These are phyloP conservation scores for Tipula vernalis DNA, from an alignment of 2,888 invertebrate species.

Conservation along the genomic window DNA sequence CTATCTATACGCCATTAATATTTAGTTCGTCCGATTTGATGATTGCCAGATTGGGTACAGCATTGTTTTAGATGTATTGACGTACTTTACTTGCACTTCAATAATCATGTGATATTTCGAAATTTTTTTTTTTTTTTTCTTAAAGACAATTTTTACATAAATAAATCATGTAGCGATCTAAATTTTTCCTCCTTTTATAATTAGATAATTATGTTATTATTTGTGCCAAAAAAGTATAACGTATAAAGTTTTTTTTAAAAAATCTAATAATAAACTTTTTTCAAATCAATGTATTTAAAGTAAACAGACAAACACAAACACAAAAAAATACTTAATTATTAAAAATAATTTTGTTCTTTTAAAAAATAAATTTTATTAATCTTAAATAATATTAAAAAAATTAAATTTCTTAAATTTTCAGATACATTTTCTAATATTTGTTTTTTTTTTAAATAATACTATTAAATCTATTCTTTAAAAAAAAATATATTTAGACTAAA, in stretches of 20 bases:
- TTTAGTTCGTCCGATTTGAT: neutral
- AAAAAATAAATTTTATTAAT: neutral
- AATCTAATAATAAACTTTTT: neutral
- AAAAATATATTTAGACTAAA: neutral
- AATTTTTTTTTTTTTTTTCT: neutral
- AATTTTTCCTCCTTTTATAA: neutral
- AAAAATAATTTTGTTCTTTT: neutral
- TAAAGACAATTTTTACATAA: neutral
- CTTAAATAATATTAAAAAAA: neutral
- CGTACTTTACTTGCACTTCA: neutral
- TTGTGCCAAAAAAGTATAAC: neutral
- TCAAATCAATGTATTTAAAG: neutral
- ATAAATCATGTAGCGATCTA: neutral
- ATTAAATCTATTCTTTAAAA: neutral
- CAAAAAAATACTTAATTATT: neutral
- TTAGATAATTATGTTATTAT: neutral
- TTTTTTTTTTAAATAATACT: neutral
- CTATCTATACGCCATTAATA: neutral
- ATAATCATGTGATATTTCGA: neutral
- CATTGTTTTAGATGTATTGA: neutral
- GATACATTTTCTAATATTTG: neutral
- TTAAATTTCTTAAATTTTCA: neutral
- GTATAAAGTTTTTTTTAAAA: neutral
- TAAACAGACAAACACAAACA: neutral
- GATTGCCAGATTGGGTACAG: neutral